Base-by-base conservation (phyloP, 1,140 invertebrate genomes). In the Carposina sasakii region DNA sequence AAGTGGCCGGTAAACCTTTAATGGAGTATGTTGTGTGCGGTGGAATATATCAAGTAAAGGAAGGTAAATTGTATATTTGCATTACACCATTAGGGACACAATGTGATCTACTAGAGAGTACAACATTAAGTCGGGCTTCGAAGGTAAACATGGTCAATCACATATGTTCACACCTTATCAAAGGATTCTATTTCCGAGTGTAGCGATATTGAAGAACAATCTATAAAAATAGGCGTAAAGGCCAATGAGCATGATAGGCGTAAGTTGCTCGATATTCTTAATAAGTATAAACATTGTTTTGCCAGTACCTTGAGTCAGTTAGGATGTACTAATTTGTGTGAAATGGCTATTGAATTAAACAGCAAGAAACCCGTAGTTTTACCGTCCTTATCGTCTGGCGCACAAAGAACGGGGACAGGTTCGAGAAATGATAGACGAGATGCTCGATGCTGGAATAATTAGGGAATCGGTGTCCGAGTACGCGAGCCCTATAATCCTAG, bases 381-480 rank as follows among this genome's bases (percentile, higher is more conserved):
- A 60, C 3, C 48, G 42, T 1, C 64, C 62, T 5, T 57, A 59
- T 20, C 28, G 24, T 13, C 19, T 44, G 16, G 28, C 42, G 9
- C 16, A 44, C 10, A 13, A 20, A n/a, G 42, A 44, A 19, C 4
- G 42, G 13, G 42, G 20, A 12, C 6, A 31, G 17, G 28, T 44
- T n/a, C 28, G 42, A 4, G 15, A 4, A 2, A 28, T 44, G 17
- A 17, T 44, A 16, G 4, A 3, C 2, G 42, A 44, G 20, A 44
- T 44, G 42, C 2, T 44, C 2, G 57, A 64, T 1, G 28, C 33
- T 31, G 67, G 64, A 4, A 66, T 85, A 0, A 70, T 84, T 24
- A 40, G 63, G 26, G 42, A 55, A 20, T 76, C 69, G 12, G 33
- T 43, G 20, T 79, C 71, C 15, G 31, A 44, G 4, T 59, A 45